Evolutionary conservation across 2,888 invertebrate species (phyloP).

Genomic region (Clunio marinus): DNA sequence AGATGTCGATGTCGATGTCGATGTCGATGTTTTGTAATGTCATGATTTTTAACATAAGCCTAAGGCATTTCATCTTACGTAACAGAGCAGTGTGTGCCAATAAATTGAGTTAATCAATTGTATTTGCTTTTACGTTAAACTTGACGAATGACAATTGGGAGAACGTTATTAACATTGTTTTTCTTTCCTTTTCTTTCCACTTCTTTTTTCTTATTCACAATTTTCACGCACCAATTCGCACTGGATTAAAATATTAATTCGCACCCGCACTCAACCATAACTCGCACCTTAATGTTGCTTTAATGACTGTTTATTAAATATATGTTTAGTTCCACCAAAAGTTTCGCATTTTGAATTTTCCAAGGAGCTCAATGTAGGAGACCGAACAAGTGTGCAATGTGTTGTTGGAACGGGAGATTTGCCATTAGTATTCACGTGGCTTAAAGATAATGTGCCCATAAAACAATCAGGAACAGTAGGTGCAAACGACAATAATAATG

Average conservation of each 20-base stretch:
- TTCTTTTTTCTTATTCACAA: background rate
- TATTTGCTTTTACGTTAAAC: too few relatives aligned
- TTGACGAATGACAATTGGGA: background rate
- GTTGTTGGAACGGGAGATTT: slow-evolving; percentile 60
- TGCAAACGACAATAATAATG: slow-evolving; percentile 33
- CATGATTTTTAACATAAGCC: too few relatives aligned
- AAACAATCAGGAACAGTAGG: slow-evolving; percentile 43
- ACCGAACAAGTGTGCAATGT: slow-evolving; percentile 59
- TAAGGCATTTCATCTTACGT: too few relatives aligned
- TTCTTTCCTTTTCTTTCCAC: slow-evolving; percentile 19
- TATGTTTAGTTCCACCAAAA: slow-evolving; percentile 58
- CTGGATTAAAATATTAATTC: background rate
- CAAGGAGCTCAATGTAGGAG: slow-evolving; percentile 58
- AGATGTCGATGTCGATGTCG: too few relatives aligned
- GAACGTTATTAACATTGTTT: background rate
- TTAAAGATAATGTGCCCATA: slow-evolving; percentile 57
- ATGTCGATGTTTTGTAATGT: too few relatives aligned
- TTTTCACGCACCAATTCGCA: slow-evolving; percentile 6
- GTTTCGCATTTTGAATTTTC: slow-evolving; percentile 64
- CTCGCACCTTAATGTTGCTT: slow-evolving; percentile 1
- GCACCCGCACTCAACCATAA: slow-evolving; percentile 4
- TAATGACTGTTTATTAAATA: slow-evolving; percentile 11
- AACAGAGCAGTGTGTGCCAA: too few relatives aligned
- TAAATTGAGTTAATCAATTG: too few relatives aligned
- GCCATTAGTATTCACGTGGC: slow-evolving; percentile 61